Conservation (phyloP, 2,113 vertebrate genomes). For the Octodon degus region DNA sequence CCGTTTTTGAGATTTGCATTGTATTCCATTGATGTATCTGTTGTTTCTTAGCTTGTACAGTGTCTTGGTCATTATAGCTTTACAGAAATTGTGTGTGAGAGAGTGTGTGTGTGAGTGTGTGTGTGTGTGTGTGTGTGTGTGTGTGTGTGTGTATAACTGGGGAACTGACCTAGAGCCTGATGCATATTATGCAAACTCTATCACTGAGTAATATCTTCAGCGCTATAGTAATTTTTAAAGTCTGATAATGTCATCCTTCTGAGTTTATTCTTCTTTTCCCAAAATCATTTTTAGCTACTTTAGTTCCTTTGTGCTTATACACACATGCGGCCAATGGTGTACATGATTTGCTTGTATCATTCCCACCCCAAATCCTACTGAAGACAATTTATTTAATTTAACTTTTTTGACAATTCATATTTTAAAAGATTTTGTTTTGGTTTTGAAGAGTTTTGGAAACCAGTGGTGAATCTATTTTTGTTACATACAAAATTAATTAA, state of each 20-base stretch:
- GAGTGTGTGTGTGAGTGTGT: not conserved
- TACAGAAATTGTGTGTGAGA: not conserved
- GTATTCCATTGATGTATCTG: not conserved
- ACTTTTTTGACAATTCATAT: not conserved
- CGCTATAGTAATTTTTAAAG: not conserved
- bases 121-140: not conserved
- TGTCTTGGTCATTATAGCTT: not conserved
- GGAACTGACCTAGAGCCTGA: not conserved
- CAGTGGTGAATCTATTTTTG: slow-evolving; percentile 15
- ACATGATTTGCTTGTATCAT: not conserved
- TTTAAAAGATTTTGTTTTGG: slow-evolving; percentile 30
- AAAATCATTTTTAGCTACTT: not conserved
- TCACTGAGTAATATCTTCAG: not conserved
- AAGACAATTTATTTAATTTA: not conserved
- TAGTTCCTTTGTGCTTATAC: not conserved
- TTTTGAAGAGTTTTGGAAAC: slow-evolving; percentile 50
- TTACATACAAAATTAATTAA: slow-evolving; percentile 44
- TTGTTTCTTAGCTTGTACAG: not conserved
- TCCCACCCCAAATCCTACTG: not conserved
- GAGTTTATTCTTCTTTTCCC: not conserved
- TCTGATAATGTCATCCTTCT: not conserved
- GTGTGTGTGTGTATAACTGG: not conserved
- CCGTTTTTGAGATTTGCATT: slow-evolving; percentile 15
- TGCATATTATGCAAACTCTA: not conserved
- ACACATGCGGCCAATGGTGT: not conserved